Conservation (phyloP, 2,888 invertebrate species). For the Trisateles emortualis region DNA sequence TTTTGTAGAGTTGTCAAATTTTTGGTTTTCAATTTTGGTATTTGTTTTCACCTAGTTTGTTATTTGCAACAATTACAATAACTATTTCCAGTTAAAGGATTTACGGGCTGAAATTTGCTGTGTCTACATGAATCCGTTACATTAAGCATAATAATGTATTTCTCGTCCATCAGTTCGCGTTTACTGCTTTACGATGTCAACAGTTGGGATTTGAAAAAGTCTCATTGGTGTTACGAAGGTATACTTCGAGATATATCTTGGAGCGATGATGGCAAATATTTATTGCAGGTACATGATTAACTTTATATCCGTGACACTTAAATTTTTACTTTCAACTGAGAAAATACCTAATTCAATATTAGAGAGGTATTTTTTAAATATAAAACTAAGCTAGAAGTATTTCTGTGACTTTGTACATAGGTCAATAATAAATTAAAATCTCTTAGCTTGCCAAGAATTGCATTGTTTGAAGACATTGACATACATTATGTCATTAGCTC, state of each 20-base stretch:
- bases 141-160: constrained; percentile 75
- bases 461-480: constrained; percentile 33
- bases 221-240: constrained; percentile 80
- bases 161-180: constrained; percentile 86
- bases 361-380: too few relatives aligned
- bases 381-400: too few relatives aligned
- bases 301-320: too few relatives aligned
- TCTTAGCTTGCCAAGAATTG: constrained; percentile 39
- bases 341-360: too few relatives aligned
- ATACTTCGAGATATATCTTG: constrained; percentile 78
- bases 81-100: constrained; percentile 19
- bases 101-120: constrained; percentile 21
- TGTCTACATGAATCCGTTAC: constrained; percentile 27
- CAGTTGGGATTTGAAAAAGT: constrained; percentile 84
- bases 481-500: too few relatives aligned
- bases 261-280: constrained; percentile 84
- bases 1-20: constrained; percentile 45
- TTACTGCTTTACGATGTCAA: constrained; percentile 85
- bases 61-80: constrained; percentile 21
- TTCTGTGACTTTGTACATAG: not conserved
- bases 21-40: constrained; percentile 40
- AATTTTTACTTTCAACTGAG: too few relatives aligned
- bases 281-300: constrained; percentile 80
- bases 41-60: constrained; percentile 44
- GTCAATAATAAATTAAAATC: constrained; percentile 18